Conservation (phyloP, 2,888 invertebrate genomes). For the Megalurothrips usitatus region DNA sequence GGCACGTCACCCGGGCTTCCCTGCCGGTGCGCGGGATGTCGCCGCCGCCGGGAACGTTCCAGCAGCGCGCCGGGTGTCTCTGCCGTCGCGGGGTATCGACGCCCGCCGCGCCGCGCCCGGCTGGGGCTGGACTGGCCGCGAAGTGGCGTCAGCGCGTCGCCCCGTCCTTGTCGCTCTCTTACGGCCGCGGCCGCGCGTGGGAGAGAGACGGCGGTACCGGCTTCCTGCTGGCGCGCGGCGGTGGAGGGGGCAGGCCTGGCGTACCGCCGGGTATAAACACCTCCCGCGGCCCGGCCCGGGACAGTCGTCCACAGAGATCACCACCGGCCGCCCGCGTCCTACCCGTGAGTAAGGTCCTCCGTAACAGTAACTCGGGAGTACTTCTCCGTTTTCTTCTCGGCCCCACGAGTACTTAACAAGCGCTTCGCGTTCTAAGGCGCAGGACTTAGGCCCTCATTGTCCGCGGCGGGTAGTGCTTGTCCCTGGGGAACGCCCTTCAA, state of each 20-base stretch:
- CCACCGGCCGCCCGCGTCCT: neutral
- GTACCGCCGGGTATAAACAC: neutral
- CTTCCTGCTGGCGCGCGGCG: neutral
- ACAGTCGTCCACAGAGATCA: neutral
- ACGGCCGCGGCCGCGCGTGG: neutral
- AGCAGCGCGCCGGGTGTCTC: neutral
- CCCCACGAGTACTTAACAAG: no score
- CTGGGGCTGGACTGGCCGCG: no score
- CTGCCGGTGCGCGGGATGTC: neutral
- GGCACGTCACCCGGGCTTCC: no score
- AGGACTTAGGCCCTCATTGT: no score
- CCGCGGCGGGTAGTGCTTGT: no score
- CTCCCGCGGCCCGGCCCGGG: neutral
- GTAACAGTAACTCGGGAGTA: neutral
- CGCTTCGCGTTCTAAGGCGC: no score
- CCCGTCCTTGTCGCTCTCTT: neutral
- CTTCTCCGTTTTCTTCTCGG: neutral
- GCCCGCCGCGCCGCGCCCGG: neutral
- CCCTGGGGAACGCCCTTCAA: no score
- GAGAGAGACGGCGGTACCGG: neutral
- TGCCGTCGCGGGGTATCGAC: neutral
- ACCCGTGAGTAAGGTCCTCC: neutral
- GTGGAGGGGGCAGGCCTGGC: neutral
- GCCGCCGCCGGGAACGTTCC: neutral
- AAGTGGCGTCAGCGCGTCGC: no score